phyloP scores from a whole-genome alignment of 2,888 invertebrate species.

The Oithona nana region DNA sequence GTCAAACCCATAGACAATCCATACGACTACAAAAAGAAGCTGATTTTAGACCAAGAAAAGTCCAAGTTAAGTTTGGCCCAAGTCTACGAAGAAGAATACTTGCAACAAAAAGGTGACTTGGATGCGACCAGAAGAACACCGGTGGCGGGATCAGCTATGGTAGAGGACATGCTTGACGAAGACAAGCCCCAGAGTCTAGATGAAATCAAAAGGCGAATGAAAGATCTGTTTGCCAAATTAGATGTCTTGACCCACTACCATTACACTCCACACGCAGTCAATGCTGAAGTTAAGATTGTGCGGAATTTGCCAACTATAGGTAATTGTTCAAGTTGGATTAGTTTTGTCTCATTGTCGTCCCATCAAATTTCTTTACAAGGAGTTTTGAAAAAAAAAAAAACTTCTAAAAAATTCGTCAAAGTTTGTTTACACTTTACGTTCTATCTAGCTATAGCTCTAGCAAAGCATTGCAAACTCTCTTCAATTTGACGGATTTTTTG shows the following conservation, averaged over 20 bases:
- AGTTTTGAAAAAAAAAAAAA: no score
- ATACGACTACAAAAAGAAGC: conserved; percentile 62
- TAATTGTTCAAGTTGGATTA: no score
- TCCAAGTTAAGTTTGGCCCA: conserved; percentile 80
- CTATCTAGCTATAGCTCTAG: no score
- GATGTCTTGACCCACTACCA: conserved; percentile 86
- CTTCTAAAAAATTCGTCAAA: no score
- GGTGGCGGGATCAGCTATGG: conserved; percentile 34
- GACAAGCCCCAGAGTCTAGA: conserved; percentile 48
- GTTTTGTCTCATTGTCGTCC: no score
- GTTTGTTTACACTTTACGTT: no score
- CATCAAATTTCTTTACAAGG: no score
- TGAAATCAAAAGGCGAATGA: conserved; percentile 54
- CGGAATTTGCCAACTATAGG: conserved; percentile 75
- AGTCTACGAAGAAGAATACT: conserved; percentile 75
- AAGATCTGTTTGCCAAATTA: conserved; percentile 55
- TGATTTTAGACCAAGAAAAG: conserved; percentile 77
- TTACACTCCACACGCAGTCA: conserved; percentile 66
- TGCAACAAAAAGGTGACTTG: conserved; percentile 41
- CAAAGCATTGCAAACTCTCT: no score
- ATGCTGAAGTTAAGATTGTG: conserved; percentile 71
- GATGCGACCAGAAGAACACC: not conserved
- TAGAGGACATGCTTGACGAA: conserved; percentile 28
- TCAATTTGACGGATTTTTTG: no score
- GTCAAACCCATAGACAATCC: conserved; percentile 63